Evolutionary conservation across 1,140 invertebrate species (phyloP).

Genomic region (Euura lappo): DNA sequence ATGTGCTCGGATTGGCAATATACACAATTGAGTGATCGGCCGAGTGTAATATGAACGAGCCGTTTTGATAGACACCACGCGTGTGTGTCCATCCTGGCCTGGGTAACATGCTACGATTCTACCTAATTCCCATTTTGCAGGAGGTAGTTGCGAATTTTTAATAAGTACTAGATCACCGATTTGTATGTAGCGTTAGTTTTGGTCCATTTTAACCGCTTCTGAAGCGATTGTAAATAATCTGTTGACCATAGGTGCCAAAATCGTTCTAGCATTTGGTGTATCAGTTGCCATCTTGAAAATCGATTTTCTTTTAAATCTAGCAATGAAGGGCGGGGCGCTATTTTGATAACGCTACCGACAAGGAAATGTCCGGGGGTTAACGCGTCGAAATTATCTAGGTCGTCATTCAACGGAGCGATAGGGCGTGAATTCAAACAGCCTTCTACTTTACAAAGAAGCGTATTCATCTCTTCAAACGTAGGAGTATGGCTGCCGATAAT

Average conservation of each 20-base stretch:
- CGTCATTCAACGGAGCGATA: constrained; percentile 20
- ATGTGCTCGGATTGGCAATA: too few species aligned
- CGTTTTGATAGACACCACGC: constrained; percentile 17
- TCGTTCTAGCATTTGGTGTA: constrained; percentile 25
- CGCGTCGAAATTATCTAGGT: constrained; percentile 15
- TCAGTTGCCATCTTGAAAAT: constrained; percentile 31
- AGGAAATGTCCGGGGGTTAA: constrained; percentile 24
- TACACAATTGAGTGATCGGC: too few species aligned
- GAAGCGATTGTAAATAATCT: constrained; percentile 33
- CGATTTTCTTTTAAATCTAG: constrained; percentile 14
- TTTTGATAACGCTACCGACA: constrained; percentile 18
- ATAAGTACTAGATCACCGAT: constrained; percentile 20
- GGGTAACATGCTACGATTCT: constrained; percentile 19
- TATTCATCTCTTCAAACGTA: constrained; percentile 17
- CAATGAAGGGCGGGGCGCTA: constrained; percentile 17
- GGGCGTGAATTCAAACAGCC: constrained; percentile 32
- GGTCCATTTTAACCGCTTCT: constrained; percentile 21
- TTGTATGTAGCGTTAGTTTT: constrained; percentile 1
- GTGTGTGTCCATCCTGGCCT: constrained; percentile 12
- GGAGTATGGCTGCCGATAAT: constrained; percentile 23
- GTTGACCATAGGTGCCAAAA: constrained; percentile 36
- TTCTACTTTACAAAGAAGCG: constrained; percentile 17
- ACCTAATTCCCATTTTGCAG: constrained; percentile 18
- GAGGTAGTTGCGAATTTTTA: constrained; percentile 14
- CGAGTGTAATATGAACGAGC: neutral